Conservation (phyloP, 35 echinoderm and acorn worm genomes). For the Ptychodera flava region DNA sequence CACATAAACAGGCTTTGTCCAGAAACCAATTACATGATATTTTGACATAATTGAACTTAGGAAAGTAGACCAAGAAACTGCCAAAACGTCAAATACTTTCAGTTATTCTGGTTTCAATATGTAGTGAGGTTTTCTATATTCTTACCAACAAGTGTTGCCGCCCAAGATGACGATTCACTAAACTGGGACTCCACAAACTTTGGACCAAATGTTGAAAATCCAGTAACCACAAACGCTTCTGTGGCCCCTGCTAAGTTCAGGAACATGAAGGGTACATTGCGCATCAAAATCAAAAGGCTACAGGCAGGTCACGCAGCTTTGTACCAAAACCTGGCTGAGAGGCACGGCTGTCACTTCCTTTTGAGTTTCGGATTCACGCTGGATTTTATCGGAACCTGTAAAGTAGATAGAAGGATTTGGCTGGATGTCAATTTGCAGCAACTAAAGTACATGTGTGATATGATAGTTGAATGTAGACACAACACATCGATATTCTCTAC, state of each 20-base stretch:
- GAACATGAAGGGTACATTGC: slow-evolving; percentile 88
- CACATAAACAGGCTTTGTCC: no score
- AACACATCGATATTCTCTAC: no score
- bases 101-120: no score
- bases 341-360: not conserved
- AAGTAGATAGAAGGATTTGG: no score
- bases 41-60: no score
- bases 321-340: not conserved
- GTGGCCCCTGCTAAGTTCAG: slow-evolving; percentile 67
- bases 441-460: no score
- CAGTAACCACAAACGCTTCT: slow-evolving; percentile 83
- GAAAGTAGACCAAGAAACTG: no score
- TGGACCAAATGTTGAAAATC: slow-evolving; percentile 79
- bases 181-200: slow-evolving; percentile 97
- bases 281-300: slow-evolving; percentile 51
- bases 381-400: not conserved
- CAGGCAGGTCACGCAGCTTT: slow-evolving; percentile 68
- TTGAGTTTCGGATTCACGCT: not conserved
- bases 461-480: no score
- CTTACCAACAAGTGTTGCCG: slow-evolving; percentile 68
- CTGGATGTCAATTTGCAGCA: no score
- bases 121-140: not conserved
- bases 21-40: no score
- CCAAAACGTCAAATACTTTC: no score
- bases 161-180: slow-evolving; percentile 55